These are phyloP conservation scores for Onychomys arenicola DNA, from an alignment of 2,797 vertebrate genomes.

Conservation along the genomic window DNA sequence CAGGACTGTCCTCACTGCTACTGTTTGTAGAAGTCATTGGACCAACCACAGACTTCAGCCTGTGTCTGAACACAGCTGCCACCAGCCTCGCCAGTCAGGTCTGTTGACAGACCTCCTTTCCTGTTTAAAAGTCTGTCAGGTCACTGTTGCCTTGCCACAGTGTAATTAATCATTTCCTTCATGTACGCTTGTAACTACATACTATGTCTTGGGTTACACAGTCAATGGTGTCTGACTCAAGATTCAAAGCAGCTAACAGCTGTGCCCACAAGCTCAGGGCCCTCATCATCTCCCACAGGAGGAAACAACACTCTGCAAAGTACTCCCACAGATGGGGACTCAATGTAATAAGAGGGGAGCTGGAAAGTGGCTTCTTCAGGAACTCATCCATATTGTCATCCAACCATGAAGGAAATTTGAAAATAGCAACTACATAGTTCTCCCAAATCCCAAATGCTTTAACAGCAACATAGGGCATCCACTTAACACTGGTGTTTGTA, in stretches of 20 bases:
- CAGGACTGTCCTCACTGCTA: not conserved
- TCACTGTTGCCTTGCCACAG: not conserved
- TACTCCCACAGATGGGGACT: rapidly evolving
- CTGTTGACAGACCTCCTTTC: not conserved
- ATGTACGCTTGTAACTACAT: not conserved
- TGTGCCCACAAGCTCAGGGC: not conserved
- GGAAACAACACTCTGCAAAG: not conserved
- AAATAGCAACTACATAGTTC: not conserved
- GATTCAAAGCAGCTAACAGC: not conserved
- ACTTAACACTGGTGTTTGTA: not conserved
- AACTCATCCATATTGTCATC: not conserved
- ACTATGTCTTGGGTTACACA: not conserved
- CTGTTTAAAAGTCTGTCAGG: conserved; percentile 10
- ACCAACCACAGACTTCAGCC: not conserved
- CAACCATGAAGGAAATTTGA: conserved; percentile 19
- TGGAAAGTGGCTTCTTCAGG: not conserved
- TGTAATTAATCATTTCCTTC: conserved; percentile 37
- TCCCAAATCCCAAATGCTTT: not conserved
- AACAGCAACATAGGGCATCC: not conserved
- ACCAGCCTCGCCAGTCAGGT: not conserved
- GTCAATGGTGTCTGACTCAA: not conserved
- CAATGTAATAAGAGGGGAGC: not conserved
- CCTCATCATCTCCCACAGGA: not conserved
- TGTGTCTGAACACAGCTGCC: not conserved
- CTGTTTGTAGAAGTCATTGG: not conserved